Evolutionary conservation across 2,113 vertebrate species (phyloP).

Genomic region (Cyphomyrus plagiostoma): DNA sequence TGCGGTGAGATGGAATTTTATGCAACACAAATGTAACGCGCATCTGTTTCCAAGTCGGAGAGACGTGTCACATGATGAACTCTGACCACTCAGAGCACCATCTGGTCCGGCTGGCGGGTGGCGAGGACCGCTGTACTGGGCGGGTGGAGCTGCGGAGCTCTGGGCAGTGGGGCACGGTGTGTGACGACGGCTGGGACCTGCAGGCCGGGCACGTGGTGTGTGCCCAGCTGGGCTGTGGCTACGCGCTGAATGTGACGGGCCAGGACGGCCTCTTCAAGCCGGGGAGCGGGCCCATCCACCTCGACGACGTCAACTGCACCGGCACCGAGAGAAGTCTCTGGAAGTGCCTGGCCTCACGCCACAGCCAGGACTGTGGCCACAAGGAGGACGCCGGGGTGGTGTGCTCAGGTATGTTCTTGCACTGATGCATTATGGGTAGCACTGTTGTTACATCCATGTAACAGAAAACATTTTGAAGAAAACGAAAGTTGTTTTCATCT

Average conservation of each 20-base stretch:
- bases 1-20: constrained; percentile 42
- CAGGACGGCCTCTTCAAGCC: constrained; percentile 43
- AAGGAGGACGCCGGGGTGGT: constrained; percentile 63
- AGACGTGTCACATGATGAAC: background rate
- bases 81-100: constrained; percentile 41
- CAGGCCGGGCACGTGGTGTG: constrained; percentile 51
- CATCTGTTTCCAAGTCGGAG: background rate
- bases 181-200: constrained; percentile 58
- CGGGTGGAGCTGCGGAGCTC: constrained; percentile 56
- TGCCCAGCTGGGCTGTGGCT: constrained; percentile 56
- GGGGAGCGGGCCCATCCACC: constrained; percentile 47
- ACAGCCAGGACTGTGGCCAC: constrained; percentile 54
- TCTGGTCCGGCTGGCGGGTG: constrained; percentile 33
- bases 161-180: constrained; percentile 54
- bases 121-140: constrained; percentile 47
- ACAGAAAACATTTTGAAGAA: background rate
- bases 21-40: background rate
- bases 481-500: background rate
- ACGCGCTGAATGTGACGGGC: constrained; percentile 47
- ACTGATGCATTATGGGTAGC: background rate
- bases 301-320: constrained; percentile 59
- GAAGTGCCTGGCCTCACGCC: constrained; percentile 37
- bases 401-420: constrained; percentile 55
- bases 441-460: background rate
- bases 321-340: constrained; percentile 54